A percentile compares a stretch with the other conserved stretches of the same genome.
Conservation (phyloP, 2,888 invertebrate species). For the Latheticus oryzae region DNA sequence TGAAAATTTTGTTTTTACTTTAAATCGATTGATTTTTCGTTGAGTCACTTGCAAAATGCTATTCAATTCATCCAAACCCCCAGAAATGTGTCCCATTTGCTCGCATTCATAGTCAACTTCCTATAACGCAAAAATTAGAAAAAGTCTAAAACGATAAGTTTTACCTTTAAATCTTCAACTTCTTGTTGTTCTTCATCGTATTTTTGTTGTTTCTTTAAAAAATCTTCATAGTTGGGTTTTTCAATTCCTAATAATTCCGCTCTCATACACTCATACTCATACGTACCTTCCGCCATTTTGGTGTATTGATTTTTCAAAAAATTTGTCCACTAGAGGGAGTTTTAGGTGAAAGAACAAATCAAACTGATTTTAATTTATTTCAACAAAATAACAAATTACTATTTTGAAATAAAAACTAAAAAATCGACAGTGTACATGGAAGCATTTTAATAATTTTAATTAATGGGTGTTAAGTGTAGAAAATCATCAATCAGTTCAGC, state of each 20-base stretch:
- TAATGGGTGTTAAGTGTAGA: slow-evolving; percentile 60
- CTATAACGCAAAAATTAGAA: slow-evolving; percentile 6
- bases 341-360: too few relatives aligned
- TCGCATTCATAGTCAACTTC: slow-evolving; percentile 72
- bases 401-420: slow-evolving; percentile 64
- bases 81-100: slow-evolving; percentile 72
- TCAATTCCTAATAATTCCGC: slow-evolving; percentile 82
- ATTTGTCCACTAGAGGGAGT: slow-evolving; percentile 2
- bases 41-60: slow-evolving; percentile 84
- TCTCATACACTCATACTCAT: slow-evolving; percentile 81
- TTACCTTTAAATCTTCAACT: slow-evolving; percentile 61
- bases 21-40: slow-evolving; percentile 86
- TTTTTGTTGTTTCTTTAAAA: slow-evolving; percentile 67
- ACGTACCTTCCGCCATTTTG: slow-evolving; percentile 75
- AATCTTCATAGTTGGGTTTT: slow-evolving; percentile 76
- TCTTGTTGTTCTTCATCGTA: slow-evolving; percentile 68
- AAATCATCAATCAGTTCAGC: slow-evolving; percentile 64
- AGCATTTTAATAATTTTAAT: slow-evolving; percentile 59
- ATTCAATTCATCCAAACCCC: slow-evolving; percentile 84
- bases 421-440: slow-evolving; percentile 65
- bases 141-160: too few relatives aligned
- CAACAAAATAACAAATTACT: slow-evolving; percentile 65
- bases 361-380: slow-evolving; percentile 65
- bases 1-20: slow-evolving; percentile 73
- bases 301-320: background rate